Conservation (phyloP, 1,140 invertebrate genomes). For the Formica exsecta region DNA sequence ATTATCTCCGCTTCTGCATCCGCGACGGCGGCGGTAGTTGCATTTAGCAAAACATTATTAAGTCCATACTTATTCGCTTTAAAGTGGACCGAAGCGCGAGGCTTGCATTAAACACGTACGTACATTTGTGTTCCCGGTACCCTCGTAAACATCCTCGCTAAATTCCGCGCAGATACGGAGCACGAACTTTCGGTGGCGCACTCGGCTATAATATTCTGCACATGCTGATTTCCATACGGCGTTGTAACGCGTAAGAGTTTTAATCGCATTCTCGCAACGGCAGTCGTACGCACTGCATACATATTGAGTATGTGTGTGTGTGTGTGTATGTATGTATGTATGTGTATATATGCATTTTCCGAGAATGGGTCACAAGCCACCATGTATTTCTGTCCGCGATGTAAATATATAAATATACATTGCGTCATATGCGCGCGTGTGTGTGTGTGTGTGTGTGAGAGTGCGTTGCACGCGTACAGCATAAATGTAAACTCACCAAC, state of each 20-base stretch:
- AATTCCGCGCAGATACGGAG: slow-evolving; percentile 49
- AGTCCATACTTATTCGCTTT: slow-evolving; percentile 60
- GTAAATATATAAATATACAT: slow-evolving; percentile 62
- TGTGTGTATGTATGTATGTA: not conserved
- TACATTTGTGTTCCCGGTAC: slow-evolving; percentile 5
- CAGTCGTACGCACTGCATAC: slow-evolving; percentile 44
- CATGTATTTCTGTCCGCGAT: slow-evolving; percentile 16
- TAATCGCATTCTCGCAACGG: slow-evolving; percentile 59
- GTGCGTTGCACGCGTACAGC: slow-evolving; percentile 1
- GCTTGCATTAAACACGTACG: slow-evolving; percentile 48
- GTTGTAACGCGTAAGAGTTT: slow-evolving; percentile 59
- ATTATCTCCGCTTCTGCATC: slow-evolving; percentile 16
- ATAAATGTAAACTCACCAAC: slow-evolving; percentile 49
- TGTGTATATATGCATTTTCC: not conserved
- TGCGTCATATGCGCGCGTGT: not conserved
- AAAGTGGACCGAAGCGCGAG: slow-evolving; percentile 41
- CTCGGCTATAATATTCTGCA: slow-evolving; percentile 45
- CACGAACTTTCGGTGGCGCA: slow-evolving; percentile 47
- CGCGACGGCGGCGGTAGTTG: not conserved
- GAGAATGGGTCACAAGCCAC: slow-evolving; percentile 56
- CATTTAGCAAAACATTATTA: slow-evolving; percentile 64
- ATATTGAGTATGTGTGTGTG: not conserved
- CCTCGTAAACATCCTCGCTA: slow-evolving; percentile 50
- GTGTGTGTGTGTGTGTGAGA: not conserved
- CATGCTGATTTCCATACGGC: slow-evolving; percentile 62